Evolutionary conservation across 2,888 invertebrate species (phyloP).

Genomic region (Cephus runcator): DNA sequence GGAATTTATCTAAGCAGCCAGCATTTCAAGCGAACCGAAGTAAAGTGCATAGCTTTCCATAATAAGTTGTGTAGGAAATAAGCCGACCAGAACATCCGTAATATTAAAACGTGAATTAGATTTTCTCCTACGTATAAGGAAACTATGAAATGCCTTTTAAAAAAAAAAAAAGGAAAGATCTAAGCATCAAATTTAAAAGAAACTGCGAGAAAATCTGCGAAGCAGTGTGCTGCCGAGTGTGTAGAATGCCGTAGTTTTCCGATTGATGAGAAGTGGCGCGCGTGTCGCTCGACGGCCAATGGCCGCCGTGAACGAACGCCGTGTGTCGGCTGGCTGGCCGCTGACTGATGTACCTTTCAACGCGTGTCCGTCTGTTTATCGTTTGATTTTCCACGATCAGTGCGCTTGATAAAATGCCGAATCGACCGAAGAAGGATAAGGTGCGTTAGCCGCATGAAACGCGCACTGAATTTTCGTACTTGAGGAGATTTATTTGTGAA

Average conservation of each 20-base stretch:
- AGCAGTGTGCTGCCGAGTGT: not conserved
- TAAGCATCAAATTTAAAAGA: not conserved
- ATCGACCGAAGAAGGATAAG: conserved; percentile 60
- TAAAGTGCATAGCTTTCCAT: not conserved
- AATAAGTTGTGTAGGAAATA: not conserved
- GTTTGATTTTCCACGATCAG: conserved; percentile 17
- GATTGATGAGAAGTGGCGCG: not conserved
- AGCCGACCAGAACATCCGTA: not conserved
- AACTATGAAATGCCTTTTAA: not conserved
- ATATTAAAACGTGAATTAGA: not conserved
- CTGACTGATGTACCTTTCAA: conserved; percentile 34
- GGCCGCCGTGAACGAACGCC: conserved; percentile 41
- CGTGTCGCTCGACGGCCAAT: conserved; percentile 35
- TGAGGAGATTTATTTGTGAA: conserved; percentile 17
- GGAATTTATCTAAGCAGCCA: not conserved
- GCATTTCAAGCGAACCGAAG: not conserved
- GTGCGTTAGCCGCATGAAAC: conserved; percentile 37
- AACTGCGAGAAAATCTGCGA: not conserved
- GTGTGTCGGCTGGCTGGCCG: conserved; percentile 39
- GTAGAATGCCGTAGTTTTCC: not conserved
- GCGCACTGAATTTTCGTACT: conserved; percentile 13
- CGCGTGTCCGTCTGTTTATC: conserved; percentile 38
- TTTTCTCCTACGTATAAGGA: not conserved
- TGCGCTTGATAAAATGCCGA: conserved; percentile 50
- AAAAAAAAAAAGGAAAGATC: not conserved